A percentile compares a stretch with the other conserved stretches of the same genome.
Evolutionary conservation across 1,140 invertebrate genomes (phyloP).

Genomic region (Pseudomyrmex pallidus): DNA sequence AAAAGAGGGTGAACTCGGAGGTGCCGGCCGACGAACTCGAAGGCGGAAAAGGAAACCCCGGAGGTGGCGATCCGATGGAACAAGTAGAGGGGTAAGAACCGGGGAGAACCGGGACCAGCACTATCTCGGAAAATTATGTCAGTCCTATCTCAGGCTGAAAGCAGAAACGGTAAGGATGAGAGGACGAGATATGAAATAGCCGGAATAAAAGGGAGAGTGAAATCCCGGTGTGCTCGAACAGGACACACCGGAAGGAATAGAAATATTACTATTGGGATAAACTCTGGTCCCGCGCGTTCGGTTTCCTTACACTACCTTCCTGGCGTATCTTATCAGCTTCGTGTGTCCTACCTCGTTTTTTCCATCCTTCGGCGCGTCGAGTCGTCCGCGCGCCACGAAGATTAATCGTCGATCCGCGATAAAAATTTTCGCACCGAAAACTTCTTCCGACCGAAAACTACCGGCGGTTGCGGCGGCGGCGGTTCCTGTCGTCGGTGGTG

Average conservation of each 20-base stretch:
- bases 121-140: conserved; percentile 81
- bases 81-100: background rate
- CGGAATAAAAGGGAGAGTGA: conserved; percentile 76
- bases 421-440: conserved; percentile 51
- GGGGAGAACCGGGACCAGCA: conserved; percentile 31
- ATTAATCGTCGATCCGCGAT: conserved; percentile 61
- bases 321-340: conserved; percentile 56
- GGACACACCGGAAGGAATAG: conserved; percentile 65
- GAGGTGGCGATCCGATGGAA: background rate
- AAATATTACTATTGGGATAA: conserved; percentile 74
- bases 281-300: conserved; percentile 33
- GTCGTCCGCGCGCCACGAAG: background rate
- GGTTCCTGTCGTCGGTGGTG: background rate
- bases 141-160: conserved; percentile 76
- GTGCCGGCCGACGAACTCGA: conserved; percentile 50
- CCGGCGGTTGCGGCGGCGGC: background rate
- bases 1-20: conserved; percentile 43
- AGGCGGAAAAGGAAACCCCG: conserved; percentile 50
- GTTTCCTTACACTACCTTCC: background rate
- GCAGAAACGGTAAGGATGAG: conserved; percentile 72
- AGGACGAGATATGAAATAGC: conserved; percentile 74
- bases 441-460: conserved; percentile 31
- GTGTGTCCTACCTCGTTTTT: conserved; percentile 26
- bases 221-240: conserved; percentile 65
- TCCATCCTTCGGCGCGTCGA: conserved; percentile 1